Evolutionary conservation across 1,140 invertebrate species (phyloP).

Genomic region (Thalassaphorura encarpata): DNA sequence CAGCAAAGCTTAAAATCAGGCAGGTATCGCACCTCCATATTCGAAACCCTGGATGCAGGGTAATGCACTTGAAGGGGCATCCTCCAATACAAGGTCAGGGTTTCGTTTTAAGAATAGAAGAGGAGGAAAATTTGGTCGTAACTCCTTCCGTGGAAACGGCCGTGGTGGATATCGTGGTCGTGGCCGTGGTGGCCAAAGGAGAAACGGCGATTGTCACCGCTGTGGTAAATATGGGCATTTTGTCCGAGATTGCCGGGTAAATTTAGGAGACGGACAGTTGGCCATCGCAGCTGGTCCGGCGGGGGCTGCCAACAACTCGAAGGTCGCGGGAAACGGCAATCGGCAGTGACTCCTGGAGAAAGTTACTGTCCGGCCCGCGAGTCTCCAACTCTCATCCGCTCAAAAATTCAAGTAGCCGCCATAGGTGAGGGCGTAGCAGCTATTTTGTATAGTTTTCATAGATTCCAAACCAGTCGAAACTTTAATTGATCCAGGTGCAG

Average conservation of each 20-base stretch:
- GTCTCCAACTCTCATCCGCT: too few relatives aligned
- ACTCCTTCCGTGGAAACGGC: neutral
- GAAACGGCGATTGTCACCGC: neutral
- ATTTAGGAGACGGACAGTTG: neutral
- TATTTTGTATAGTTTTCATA: neutral
- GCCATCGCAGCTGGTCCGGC: neutral
- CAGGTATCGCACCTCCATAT: neutral
- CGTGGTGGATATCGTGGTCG: neutral
- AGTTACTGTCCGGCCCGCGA: neutral
- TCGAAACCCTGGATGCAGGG: neutral
- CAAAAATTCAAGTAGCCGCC: neutral
- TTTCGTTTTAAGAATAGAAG: neutral
- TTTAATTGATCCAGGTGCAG: neutral
- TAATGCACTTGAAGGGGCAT: neutral
- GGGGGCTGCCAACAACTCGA: neutral
- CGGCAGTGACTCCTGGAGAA: neutral
- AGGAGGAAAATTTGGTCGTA: too few relatives aligned
- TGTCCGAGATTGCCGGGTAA: neutral
- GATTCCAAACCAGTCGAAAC: neutral
- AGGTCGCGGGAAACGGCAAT: neutral
- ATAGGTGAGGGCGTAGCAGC: neutral
- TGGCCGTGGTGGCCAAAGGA: neutral
- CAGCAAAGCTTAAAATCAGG: neutral
- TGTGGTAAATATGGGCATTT: neutral
- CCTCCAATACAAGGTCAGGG: neutral